Percentiles rank a stretch among this genome's conserved stretches.
Evolutionary conservation across 2,888 invertebrate genomes (phyloP).

Genomic region (Tipula unca): DNA sequence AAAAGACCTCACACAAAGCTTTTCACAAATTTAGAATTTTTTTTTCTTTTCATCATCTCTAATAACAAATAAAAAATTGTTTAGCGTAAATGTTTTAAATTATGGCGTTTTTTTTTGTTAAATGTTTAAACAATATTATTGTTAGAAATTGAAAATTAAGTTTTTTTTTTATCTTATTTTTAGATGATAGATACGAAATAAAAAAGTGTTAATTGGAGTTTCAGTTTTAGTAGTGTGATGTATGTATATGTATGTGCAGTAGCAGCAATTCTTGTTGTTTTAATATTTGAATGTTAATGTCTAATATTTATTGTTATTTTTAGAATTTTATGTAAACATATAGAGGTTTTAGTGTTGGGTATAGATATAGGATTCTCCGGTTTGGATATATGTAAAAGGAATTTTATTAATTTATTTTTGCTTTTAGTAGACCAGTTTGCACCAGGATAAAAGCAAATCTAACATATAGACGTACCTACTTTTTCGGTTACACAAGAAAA

Average conservation of each 20-base stretch:
- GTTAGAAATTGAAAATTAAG: not conserved
- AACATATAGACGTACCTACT: not conserved
- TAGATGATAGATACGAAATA: not conserved
- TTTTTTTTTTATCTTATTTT: not conserved
- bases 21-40: not conserved
- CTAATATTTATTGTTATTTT: not conserved
- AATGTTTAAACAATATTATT: not conserved
- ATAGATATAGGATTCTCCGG: not conserved
- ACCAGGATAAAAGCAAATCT: not conserved
- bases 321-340: not conserved
- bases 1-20: constrained; percentile 8
- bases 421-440: not conserved
- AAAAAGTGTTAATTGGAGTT: constrained; percentile 14
- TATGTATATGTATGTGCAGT: not conserved
- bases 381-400: too few relatives aligned
- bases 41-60: not conserved
- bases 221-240: not conserved
- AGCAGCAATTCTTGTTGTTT: not conserved
- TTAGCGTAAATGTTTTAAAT: constrained; percentile 2
- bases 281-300: not conserved
- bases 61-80: not conserved
- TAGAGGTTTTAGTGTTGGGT: not conserved
- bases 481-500: not conserved
- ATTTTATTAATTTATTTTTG: too few relatives aligned
- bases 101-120: not conserved